Evolutionary conservation across 2,113 vertebrate genomes (phyloP).

Genomic region (Ginglymostoma cirratum): DNA sequence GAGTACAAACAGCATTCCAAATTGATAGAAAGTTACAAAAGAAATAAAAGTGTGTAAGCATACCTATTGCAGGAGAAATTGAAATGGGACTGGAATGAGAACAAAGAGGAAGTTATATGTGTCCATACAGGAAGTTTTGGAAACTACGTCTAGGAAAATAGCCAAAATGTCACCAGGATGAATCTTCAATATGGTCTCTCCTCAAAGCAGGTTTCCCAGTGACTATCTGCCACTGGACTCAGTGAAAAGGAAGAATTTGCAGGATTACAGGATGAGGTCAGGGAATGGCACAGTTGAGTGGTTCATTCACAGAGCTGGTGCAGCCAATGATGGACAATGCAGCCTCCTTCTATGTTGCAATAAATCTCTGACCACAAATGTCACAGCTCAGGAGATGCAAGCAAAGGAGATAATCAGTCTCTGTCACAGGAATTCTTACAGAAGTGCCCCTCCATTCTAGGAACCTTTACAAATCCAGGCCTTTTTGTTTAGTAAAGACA

Average conservation of each 20-base stretch:
- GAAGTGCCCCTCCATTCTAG: background rate
- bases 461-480: background rate
- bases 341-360: no score
- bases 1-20: background rate
- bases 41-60: background rate
- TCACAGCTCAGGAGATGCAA: no score
- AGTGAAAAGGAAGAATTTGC: background rate
- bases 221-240: background rate
- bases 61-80: background rate
- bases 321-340: no score
- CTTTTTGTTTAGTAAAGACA: background rate
- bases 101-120: background rate
- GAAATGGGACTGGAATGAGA: background rate
- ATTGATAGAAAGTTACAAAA: background rate
- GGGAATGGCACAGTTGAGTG: no score
- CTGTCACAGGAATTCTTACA: no score
- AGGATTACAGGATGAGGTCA: background rate
- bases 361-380: no score
- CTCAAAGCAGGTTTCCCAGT: background rate
- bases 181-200: background rate
- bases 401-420: no score
- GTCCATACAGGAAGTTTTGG: background rate
- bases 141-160: background rate
- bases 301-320: no score
- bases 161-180: background rate